Base-by-base conservation (phyloP, 2,797 vertebrate genomes). In the Smutsia temminckii region DNA sequence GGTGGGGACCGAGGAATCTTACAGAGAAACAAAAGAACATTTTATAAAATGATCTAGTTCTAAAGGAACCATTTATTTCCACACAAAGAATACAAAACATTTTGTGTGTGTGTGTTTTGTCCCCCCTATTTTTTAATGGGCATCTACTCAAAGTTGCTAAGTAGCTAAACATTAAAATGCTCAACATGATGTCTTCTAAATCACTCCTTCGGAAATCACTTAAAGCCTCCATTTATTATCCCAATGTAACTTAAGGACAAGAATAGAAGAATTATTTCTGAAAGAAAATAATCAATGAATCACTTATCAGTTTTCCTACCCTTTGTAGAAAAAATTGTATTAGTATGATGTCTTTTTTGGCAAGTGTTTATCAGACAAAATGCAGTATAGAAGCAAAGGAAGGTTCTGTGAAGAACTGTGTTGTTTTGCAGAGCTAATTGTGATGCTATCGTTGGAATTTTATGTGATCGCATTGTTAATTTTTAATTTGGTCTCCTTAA, bases 301-400 rank as follows among this genome's bases (percentile, higher is more conserved):
- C 97, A 97, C 98, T 98, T 97, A 97, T 98, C 95, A 95, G 89
- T 96, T 97, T 95, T 97, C 96, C 88, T 95, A 93, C 89, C 91
- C 84, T 97, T 98, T 95, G 91, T 98, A 88, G 96, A 97, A 98
- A 92, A 98, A 97, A 98, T 95, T 96, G 93, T 97, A 98, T 98
- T 98, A 98, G 96, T 97, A 46, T 95, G 94, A 97, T 97, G 96
- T 97, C 94, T 98, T 98, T 98, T 95, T 97, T 97, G 98, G 97
- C 97, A 97, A 96, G 89, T 66, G 34, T 97, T 98, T 98, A 98
- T 98, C 98, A 96, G 97, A 92, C 93, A 93, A 95, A 96, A 95
- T 92, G 64, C 95, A 95, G 85, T 59, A 55, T 92, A 93, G 78
- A 97, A 85, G 85, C 69, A 92, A 97, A 97, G 55, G 89, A 98